phyloP scores from a whole-genome alignment of 2,888 invertebrate species.

The Tetragnatha montana region DNA sequence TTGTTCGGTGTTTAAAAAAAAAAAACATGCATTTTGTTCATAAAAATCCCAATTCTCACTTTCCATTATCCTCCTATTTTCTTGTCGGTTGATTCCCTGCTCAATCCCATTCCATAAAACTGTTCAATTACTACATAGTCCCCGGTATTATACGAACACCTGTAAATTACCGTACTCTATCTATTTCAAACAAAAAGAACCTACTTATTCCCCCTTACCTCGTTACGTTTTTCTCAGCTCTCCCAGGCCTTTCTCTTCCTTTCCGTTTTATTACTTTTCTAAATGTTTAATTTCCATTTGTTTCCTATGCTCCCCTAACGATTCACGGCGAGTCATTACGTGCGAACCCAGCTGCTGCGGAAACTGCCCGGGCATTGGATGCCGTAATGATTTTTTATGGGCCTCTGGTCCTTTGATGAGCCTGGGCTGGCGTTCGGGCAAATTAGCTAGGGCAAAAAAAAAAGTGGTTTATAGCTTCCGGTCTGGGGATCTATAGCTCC shows the following conservation, averaged over 20 bases:
- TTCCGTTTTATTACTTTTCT: not conserved
- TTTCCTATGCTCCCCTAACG: not conserved
- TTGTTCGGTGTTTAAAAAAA: too few species aligned
- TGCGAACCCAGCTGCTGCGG: not conserved
- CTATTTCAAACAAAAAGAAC: too few species aligned
- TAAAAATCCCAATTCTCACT: too few species aligned
- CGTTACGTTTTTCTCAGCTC: not conserved
- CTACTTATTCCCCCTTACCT: not conserved
- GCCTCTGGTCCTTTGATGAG: not conserved
- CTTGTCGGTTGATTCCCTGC: too few species aligned
- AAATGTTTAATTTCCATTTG: not conserved
- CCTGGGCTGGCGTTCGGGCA: not conserved
- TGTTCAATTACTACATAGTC: too few species aligned
- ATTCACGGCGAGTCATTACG: not conserved
- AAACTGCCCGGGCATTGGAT: not conserved
- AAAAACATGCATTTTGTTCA: too few species aligned
- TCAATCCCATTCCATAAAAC: too few species aligned
- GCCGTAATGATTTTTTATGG: not conserved
- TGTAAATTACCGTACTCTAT: too few species aligned
- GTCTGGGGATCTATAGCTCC: not conserved
- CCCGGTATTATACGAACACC: too few species aligned
- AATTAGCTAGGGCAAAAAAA: not conserved
- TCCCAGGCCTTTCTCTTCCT: not conserved
- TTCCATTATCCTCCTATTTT: too few species aligned
- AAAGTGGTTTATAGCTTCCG: not conserved